phyloP scores from a whole-genome alignment of 1,140 invertebrate genomes.

The Pogonomyrmex barbatus region DNA sequence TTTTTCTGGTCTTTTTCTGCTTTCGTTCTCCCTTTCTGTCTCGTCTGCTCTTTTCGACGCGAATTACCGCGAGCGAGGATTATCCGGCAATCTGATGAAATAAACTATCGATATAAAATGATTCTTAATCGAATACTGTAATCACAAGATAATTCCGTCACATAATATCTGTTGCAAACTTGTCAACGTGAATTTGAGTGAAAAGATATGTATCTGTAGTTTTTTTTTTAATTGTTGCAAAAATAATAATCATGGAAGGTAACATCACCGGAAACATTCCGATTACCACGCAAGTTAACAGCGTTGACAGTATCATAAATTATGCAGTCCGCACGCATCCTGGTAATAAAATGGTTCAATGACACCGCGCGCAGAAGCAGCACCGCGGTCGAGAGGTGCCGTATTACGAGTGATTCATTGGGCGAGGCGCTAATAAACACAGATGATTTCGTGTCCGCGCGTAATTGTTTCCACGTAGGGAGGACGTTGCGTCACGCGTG shows the following conservation, averaged over 20 bases:
- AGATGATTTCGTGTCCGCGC: constrained; percentile 29
- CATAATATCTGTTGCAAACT: background rate
- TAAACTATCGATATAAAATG: background rate
- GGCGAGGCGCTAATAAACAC: constrained; percentile 58
- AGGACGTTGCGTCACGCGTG: constrained; percentile 24
- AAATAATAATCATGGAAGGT: constrained; percentile 15
- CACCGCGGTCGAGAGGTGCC: constrained; percentile 23
- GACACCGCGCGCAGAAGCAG: constrained; percentile 51
- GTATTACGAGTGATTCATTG: constrained; percentile 68
- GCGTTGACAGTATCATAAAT: constrained; percentile 73
- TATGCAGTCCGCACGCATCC: constrained; percentile 65
- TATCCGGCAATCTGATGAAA: background rate
- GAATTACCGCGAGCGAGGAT: background rate
- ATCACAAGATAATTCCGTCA: constrained; percentile 24
- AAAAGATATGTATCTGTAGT: background rate
- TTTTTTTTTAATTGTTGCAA: constrained; percentile 18
- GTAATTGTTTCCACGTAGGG: constrained; percentile 66
- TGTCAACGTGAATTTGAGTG: background rate
- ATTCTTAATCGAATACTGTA: background rate
- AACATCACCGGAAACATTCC: constrained; percentile 51
- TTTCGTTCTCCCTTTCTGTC: background rate
- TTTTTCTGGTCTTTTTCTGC: background rate
- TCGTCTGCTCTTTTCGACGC: background rate
- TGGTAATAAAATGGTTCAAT: constrained; percentile 73
- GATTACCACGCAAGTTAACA: constrained; percentile 66